phyloP scores from a whole-genome alignment of 2,888 invertebrate species.

The Chymomyza procnemis region DNA sequence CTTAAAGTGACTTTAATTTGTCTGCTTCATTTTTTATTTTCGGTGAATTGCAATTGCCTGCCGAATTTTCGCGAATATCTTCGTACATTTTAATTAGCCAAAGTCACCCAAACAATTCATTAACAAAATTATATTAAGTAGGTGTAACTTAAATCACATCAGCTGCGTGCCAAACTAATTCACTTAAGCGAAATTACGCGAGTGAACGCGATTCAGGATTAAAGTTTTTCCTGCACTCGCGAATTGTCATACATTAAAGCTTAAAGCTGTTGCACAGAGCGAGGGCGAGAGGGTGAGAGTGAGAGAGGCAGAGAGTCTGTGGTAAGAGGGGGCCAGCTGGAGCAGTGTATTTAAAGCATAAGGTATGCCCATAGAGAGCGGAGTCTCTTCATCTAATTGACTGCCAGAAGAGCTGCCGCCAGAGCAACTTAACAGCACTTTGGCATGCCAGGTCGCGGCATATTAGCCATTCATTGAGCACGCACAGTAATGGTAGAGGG shows the following conservation, averaged over 20 bases:
- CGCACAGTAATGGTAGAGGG: conserved; percentile 34
- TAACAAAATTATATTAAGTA: background rate
- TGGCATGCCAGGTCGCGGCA: conserved; percentile 29
- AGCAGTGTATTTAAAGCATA: background rate
- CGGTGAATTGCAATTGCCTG: background rate
- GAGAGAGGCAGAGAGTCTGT: too few relatives aligned
- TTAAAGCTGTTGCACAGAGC: background rate
- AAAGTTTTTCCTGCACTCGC: background rate
- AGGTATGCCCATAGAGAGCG: background rate
- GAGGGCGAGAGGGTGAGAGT: too few relatives aligned
- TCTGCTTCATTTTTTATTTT: too few relatives aligned
- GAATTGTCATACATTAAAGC: background rate
- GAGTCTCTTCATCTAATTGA: background rate
- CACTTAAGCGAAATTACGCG: background rate
- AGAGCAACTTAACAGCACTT: background rate
- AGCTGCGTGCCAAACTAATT: background rate
- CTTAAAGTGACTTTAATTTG: too few relatives aligned
- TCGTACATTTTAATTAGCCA: background rate
- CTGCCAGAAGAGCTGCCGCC: background rate
- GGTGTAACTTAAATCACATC: background rate
- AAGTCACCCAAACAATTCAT: background rate
- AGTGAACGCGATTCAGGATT: background rate
- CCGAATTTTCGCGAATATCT: background rate
- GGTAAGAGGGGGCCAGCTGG: background rate
- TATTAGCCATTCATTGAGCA: conserved; percentile 68